Evolutionary conservation across 2,888 invertebrate species (phyloP).

Genomic region (Drosophila pegasa): DNA sequence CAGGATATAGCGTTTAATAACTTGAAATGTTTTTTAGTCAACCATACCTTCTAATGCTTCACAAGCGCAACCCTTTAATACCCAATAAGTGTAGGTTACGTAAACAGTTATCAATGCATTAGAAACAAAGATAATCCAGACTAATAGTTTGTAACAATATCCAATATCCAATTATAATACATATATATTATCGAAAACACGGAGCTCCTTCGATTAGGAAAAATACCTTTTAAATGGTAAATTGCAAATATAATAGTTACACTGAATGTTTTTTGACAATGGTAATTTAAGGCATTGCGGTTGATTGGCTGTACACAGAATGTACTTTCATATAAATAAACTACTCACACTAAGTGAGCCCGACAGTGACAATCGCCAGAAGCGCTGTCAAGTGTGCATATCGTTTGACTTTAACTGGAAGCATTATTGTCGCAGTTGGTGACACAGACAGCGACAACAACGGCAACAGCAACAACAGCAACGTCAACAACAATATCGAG

Average conservation of each 20-base stretch:
- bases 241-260: not conserved
- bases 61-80: no score
- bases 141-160: no score
- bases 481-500: conserved; percentile 4
- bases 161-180: no score
- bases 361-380: conserved; percentile 36
- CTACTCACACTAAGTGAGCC: conserved; percentile 1
- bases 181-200: no score
- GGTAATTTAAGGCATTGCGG: not conserved
- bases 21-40: no score
- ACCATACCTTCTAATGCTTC: no score
- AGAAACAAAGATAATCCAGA: no score
- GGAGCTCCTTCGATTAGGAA: not conserved
- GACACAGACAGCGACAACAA: conserved; percentile 31
- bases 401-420: conserved; percentile 59
- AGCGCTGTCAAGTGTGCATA: conserved; percentile 39
- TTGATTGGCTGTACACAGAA: not conserved
- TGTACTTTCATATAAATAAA: not conserved
- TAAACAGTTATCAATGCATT: no score
- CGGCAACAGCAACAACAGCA: conserved; percentile 18
- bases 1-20: no score
- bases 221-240: not conserved
- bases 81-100: no score
- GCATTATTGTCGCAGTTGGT: conserved; percentile 65
- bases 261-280: not conserved